A percentile compares a stretch with the other conserved stretches of the same genome.
Evolutionary conservation across 2,797 vertebrate species (phyloP).

Genomic region (Galaxias olidus): DNA sequence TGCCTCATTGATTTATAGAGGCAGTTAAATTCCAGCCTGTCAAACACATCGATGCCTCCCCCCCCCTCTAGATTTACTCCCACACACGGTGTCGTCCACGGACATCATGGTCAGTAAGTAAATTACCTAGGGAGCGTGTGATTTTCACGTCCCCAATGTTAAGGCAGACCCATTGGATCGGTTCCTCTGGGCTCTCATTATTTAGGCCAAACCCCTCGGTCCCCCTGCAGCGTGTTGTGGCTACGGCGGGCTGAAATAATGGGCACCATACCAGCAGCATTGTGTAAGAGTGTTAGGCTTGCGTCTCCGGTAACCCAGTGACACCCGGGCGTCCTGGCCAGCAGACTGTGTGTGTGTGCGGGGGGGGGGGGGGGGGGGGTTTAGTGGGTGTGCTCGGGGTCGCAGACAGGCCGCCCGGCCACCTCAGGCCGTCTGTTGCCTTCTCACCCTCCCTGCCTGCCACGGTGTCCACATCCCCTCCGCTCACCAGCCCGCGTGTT

Average conservation of each 20-base stretch:
- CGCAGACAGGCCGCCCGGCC: constrained; percentile 36
- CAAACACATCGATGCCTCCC: not conserved
- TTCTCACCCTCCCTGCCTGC: constrained; percentile 23
- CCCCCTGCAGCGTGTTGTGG: constrained; percentile 14
- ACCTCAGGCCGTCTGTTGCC: constrained; percentile 30
- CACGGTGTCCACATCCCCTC: constrained; percentile 30
- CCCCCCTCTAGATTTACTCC: no score
- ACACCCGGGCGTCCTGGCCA: constrained; percentile 38
- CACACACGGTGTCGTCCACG: not conserved
- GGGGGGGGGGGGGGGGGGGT: not conserved
- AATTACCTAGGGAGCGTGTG: no score
- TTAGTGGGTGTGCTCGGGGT: constrained; percentile 36
- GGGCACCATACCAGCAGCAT: constrained; percentile 25
- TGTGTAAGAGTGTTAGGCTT: constrained; percentile 36
- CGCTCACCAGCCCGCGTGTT: constrained; percentile 12
- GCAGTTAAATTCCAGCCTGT: not conserved
- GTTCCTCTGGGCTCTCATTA: constrained; percentile 14
- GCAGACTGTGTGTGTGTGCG: constrained; percentile 31
- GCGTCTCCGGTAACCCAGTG: constrained; percentile 32
- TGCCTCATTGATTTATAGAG: constrained; percentile 22
- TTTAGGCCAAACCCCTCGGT: not conserved
- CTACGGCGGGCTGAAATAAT: constrained; percentile 22
- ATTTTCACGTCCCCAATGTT: not conserved
- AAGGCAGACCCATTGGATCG: not conserved
- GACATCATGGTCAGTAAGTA: not conserved